Evolutionary conservation across 2,888 invertebrate species (phyloP), one percentile per base, ranked within the genome.

Genomic region (Synanthedon andrenaeformis): DNA sequence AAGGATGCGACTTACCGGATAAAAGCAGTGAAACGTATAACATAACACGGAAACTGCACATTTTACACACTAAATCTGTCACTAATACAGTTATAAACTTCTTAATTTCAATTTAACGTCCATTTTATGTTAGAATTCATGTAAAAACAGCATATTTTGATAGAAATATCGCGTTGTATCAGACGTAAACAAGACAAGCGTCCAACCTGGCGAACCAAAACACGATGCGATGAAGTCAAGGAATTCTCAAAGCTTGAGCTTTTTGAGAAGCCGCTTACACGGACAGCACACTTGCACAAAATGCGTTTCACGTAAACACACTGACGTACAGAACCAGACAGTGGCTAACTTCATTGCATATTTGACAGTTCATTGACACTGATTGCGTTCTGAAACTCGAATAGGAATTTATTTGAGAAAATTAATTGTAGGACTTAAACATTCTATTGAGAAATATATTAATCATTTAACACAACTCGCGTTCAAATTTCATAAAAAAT

Each of bases 301-400:
- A 60, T 62, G 59, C 59, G 59, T 58, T 65, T 61, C 69, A 63
- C 58, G 51, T 58, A 67, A 60, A 57, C 69, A 73, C 73, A 66
- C 75, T 64, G 5, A 51, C 54, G 57, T 51, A 56, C 54, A 58
- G 59, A 62, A 61, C 75, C 76, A 82, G 84, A 82, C 84, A 72
- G 74, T 65, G 53, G 70, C 80, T 79, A 83, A 76, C 81, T 83
- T 85, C 86, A 79, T 64, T 65, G 59, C 65, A 68, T 74, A 76
- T 76, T 82, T 82, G 82, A 79, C 79, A 82, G 82, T 82, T 84
- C 84, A 79, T 83, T 84, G 76, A 78, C 82, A 76, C 70, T 64
- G 56, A 49, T 56, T 59, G 41, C 64, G 72, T 70, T 72, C 65
- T 13, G 58, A 72, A 72, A 64, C 54, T 45, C 45, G 14, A n/a